Evolutionary conservation across 2,888 invertebrate genomes (phyloP), one percentile per base, ranked within the genome.

Genomic region (Panorpa germanica): DNA sequence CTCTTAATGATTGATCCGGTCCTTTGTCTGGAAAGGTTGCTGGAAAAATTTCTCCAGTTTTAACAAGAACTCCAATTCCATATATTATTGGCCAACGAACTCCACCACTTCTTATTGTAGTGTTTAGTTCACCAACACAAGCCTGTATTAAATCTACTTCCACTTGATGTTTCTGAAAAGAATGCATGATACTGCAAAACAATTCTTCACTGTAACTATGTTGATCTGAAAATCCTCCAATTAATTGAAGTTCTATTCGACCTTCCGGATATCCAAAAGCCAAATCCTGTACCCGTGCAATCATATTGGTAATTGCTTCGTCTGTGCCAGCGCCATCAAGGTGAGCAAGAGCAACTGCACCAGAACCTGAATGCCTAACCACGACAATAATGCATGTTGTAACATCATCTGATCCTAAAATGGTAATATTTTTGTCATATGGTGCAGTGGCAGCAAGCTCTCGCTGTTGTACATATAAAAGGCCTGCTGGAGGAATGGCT

Each of bases 301-400:
- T 69, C 77, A 90, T 81, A 22, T 73, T 69, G 33, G 74, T 63
- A 2, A 82, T 75, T 12, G 83, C 83, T 46, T 83, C 81, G 41
- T 80, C 81, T 2, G 78, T 75, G 24, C 82, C 82, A 15, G 75
- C 73, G 3, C 86, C 86, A 54, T 77, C 85, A 30, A 83, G 55
- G 52, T 86, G 86, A 7, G 81, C 81, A 39, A 86, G 49, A 12
- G 83, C 78, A 17, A 82, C 77, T 6, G 86, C 88, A 25, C 90
- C 88, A 11, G 86, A 86, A 30, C 85, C 86, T 53, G 90, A 80
- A 68, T 93, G 88, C 52, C 88, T 69, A 34, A 93, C 69, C 39
- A 91, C 76, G 39, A 83, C 81, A 51, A 88, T 83, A 52, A 88
- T 78, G 60, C 91, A 91, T 42, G 90, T 88, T 43, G 91, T 91